Base-by-base conservation (phyloP, 2,888 invertebrate species). In the Drosophila cognata region DNA sequence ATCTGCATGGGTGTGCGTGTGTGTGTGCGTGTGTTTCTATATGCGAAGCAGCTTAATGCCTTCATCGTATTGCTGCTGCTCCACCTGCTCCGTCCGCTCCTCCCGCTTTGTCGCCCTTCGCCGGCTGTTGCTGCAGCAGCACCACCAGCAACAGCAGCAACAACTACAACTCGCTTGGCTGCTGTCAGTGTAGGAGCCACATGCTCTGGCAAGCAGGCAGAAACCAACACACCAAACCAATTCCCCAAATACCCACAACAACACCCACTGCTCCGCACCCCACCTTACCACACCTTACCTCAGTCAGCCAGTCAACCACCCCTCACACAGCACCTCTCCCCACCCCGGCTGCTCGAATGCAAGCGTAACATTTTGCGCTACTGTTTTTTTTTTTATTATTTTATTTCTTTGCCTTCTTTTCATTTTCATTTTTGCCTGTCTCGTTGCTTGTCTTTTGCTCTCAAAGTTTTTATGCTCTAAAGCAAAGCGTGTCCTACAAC, bases 361-460 rank as follows among this genome's bases (percentile, higher is more conserved):
- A 84, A 90, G 88, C 90, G 91, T 77, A 88, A 91, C 91, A 90
- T 85, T 85, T 85, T 85, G 87, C 84, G 88, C 87, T 76, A 84
- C 60, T 74, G 71, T 90, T 86, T 76, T 80, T 61, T 61, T 68
- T 48, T 43, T 64, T 52, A 31, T 51, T 55, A 38, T 56, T 60
- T 50, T 74, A 28, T 41, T 58, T 59, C 61, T 31, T 60, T 68
- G 72, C 72, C 52, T 48, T 48, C 61, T 71, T 75, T 77, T 71
- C 72, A 73, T 74, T 46, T 62, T 64, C 38, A 51, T 66, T 74
- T 72, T 68, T 68, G 75, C 71, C 68, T 78, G 71, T 80, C 77
- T 86, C 59, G 48, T 62, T 69, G 71, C 71, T 72, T 71, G 72
- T 80, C 65, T 74, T 69, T 81, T 79, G 63, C 79, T 81, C 73